Evolutionary conservation across 30 jellyfish, hydroid and myxozoan species (phyloP), one percentile per base, ranked within the genome.

Genomic region (Aurelia sp.): DNA sequence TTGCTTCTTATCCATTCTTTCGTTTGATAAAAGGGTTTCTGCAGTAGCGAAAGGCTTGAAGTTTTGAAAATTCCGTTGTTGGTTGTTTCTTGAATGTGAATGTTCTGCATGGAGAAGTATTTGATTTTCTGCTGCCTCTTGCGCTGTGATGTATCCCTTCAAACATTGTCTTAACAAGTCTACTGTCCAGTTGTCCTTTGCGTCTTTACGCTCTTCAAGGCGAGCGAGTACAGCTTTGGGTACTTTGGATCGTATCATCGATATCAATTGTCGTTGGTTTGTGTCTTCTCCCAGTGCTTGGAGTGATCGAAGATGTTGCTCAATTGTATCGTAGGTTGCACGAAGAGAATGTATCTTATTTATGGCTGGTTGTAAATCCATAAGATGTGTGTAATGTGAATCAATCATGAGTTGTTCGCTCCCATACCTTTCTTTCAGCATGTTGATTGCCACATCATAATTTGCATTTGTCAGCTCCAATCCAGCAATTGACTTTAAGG

Each of bases 341-440:
- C 87, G 79, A 19, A 50, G 23, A 19, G 79, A 50, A 2, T 27
- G 33, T 13, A 27, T 69, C 62, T 41, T 69, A 31, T 69, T 69
- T 73, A 62, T 7, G 21, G 73, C 73, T 62, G 83, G 61, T 13
- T 30, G 48, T 27, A 77, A 15, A 11, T 52, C 83, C 60, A 40
- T 35, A 31, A 79, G 87, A 17, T 65, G 87, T 13, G 87, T 23
- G 87, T 62, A 79, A 23, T 79, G 90, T 1, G 89, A 30, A 62
- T 66, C 89, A 11, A 82, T 15, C 31, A 70, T 70, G 11, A 82
- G 33, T 16, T 82, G 57, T 13, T 48, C 37, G 63, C 35, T 76
- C 13, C 93, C 96, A 61, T n/a, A 58, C 31, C 92, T 11, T 35
- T 84, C 94, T 58, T 77, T 60, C 31, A 84, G 53, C 11, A 76